Percentiles rank a stretch among this genome's conserved stretches.
Evolutionary conservation across 2,113 vertebrate genomes (phyloP).

Genomic region (Rallus limicola): DNA sequence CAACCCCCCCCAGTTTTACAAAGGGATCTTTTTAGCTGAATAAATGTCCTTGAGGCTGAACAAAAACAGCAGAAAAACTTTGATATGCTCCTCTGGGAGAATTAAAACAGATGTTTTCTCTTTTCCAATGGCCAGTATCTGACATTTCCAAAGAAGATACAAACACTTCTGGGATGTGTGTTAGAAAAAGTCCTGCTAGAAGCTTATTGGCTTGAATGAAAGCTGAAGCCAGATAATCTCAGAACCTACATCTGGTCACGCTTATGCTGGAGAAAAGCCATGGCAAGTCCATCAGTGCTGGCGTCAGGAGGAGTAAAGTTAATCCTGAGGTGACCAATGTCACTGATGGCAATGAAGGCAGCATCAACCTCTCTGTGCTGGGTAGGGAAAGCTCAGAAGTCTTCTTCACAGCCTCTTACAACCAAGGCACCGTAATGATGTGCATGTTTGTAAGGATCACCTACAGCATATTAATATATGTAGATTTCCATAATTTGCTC

Average conservation of each 20-base stretch:
- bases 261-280: not conserved
- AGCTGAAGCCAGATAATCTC: not conserved
- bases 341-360: not conserved
- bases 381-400: not conserved
- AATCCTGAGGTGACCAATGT: not conserved
- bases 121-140: not conserved
- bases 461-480: not conserved
- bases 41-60: not conserved
- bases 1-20: not conserved
- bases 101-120: constrained; percentile 42
- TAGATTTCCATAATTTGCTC: not conserved
- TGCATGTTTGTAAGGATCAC: not conserved
- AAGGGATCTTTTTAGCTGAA: not conserved
- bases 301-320: not conserved
- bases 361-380: not conserved
- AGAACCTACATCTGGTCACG: not conserved
- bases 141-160: not conserved
- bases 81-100: not conserved
- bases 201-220: not conserved
- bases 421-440: not conserved
- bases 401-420: not conserved
- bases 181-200: not conserved
- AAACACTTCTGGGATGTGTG: not conserved
- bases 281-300: rapidly evolving
- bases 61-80: not conserved